Percentiles rank a stretch among this genome's conserved stretches.
Evolutionary conservation across 2,888 invertebrate genomes (phyloP).

Genomic region (Sycophila texana): DNA sequence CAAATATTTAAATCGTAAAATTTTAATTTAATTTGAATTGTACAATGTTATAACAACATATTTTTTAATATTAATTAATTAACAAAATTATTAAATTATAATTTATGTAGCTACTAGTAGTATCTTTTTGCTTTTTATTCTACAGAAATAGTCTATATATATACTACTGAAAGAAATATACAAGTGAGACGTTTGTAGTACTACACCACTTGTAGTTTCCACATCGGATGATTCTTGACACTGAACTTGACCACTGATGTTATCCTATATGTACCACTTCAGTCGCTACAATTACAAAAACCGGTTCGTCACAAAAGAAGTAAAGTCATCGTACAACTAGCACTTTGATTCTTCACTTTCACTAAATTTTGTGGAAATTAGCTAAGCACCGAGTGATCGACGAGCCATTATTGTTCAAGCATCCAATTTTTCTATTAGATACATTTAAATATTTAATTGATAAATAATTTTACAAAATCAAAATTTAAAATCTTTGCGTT

Average conservation of each 20-base stretch:
- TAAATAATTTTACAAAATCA: too few species aligned
- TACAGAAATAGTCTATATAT: background rate
- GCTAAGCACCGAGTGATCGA: background rate
- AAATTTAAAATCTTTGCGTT: too few species aligned
- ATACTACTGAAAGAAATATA: background rate
- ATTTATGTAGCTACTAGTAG: background rate
- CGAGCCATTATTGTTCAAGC: background rate
- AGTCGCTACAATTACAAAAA: conserved; percentile 2
- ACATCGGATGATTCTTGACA: background rate
- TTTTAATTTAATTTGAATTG: too few species aligned
- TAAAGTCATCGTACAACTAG: conserved; percentile 19
- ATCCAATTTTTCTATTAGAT: background rate
- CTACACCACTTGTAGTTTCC: background rate
- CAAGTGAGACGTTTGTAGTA: background rate
- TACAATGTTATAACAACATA: too few species aligned
- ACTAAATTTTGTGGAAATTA: background rate
- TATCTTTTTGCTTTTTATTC: background rate
- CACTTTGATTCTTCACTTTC: conserved; percentile 18
- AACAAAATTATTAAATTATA: too few species aligned
- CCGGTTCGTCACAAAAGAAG: conserved; percentile 22
- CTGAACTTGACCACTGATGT: background rate
- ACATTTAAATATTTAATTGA: too few species aligned
- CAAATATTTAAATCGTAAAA: too few species aligned
- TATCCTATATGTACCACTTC: too few species aligned
- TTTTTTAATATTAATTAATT: too few species aligned